Base-by-base conservation (phyloP, 2,113 vertebrate species). In the Bos javanicus region DNA sequence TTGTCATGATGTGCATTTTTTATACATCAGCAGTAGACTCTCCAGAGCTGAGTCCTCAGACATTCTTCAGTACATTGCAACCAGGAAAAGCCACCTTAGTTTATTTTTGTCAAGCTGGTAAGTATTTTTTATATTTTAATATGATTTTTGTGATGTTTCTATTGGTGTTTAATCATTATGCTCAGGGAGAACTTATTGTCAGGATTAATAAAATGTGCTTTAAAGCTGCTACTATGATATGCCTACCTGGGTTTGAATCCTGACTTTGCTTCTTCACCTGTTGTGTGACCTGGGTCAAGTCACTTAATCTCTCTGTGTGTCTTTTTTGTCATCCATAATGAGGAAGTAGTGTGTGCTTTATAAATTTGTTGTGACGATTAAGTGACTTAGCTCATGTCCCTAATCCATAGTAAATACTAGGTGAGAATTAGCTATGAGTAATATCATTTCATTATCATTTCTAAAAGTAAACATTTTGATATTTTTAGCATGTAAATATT, bases 51-150 rank as follows among this genome's bases (percentile, higher is more conserved):
- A 98, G 93, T 85, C 81, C 98, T 57, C 95, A 98, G 96, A 90
- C 98, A 17, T 98, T 98, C 90, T 94, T 98, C 16, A 97, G 93
- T 64, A 96, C 91, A 12, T 96, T 98, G 93, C 95, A 97, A 64
- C 85, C 98, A n/a, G 98, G 98, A 83, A 98, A 98, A 97, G 97
- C 98, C 9, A 98, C 98, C 30, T 93, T 99, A 64, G 98, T 98
- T 96, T 98, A 98, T 97, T 99, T 99, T 94, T 98, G 90, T 94
- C 98, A 95, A 82, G 57, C 85, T 46, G 96, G 98, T 98, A 94
- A 96, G 98, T 97, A 86, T 86, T 97, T 94, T 97, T 89, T 39
- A 46, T 60, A 48, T 62, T 76, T 33, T 21, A 30, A 33, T 14
- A 13, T 85, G 48, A 81, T 93, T 82, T 95, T 96, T 62, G 26